Evolutionary conservation across 1,140 invertebrate species (phyloP), one percentile per base, ranked within the genome.

Genomic region (Coenobita brevimanus): DNA sequence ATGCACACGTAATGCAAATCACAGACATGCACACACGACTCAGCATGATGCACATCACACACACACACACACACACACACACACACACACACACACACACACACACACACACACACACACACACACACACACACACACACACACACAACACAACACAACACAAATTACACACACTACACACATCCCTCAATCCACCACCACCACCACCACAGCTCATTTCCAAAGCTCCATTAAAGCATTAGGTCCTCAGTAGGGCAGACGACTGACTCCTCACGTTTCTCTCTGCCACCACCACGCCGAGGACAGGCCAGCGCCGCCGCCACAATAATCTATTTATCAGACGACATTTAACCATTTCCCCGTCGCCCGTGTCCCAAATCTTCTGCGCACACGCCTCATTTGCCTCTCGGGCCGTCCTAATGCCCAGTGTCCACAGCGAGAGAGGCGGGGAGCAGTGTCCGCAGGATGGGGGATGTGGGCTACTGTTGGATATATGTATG

Each of bases 271-370:
- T 8, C 64, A 6, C 6, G 6, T n/a, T 6, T 6, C n/a, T 6
- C 64, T 6, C 64, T n/a, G n/a, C 64, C 41, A 27, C 73, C 8
- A 46, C 41, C 73, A 46, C 73, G 33, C 27, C 38, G n/a, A 24
- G 21, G 38, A 38, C 73, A 21, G 21, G 38, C 38, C 24, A 17
- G 13, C 38, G 41, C 62, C 62, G n/a, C 24, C 2, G 41, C 80
- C 62, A 82, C 80, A 82, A 71, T 82, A 82, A 82, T 82, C 80
- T 82, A 82, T 82, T 82, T 82, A 82, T 82, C 80, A 69, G 80
- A 71, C 80, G 80, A 82, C 80, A 82, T 82, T 82, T 82, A 82
- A 82, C 80, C 64, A 82, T 82, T 82, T 82, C n/a, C 80, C 80
- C 67, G 27, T 24, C 64, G 38, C n/a, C 62, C 64, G 13, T 41